Base-by-base conservation (phyloP, 2,888 invertebrate species). In the Artemia sp. region DNA sequence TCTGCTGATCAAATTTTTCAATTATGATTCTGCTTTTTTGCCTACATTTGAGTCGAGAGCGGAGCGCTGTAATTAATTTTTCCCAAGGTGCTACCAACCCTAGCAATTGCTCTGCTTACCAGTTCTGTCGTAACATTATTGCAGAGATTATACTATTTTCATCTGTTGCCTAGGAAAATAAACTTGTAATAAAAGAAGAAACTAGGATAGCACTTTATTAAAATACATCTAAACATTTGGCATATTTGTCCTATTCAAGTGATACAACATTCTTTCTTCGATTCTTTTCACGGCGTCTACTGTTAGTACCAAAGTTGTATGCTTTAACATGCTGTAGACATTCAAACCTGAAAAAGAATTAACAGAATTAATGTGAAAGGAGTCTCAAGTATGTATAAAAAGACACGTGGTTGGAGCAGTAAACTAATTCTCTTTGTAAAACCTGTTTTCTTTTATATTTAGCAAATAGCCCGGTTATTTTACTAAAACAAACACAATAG, bases 291-390 rank as follows among this genome's bases (percentile, higher is more conserved):
- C 85, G 0, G 96, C 95, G 67, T 85, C 83, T 73, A 87, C 80
- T 0, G 95, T 94, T 4, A 97, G 78, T 8, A 97, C 86, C 11
- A 98, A 80, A 0, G 95, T 96, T 72, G 92, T 89, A 79, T 97
- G 91, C 80, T 98, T 98, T 72, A 98, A 78, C 90, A 98, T 94
- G 52, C 95, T 94, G 80, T 88, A 89, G 0, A 95, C 93, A 81
- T 98, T 98, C 14, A 98, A 82, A 51, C 85, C 83, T 82, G 74
- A 24, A 76, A 76, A 38, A 38, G 38, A 6, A 38, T 38, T 38
- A 6, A 38, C 38, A 38, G 5, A 38, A 66, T 66, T 38, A 71
- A 50, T n/a, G 14, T 24, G 6, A 19, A 38, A 66, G 12, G 7
- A 51, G 38, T 38, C 38, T 38, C 38, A 38, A 38, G 38, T 38